phyloP scores from a whole-genome alignment of 1,140 invertebrate species.

The Camponotus vicinus region DNA sequence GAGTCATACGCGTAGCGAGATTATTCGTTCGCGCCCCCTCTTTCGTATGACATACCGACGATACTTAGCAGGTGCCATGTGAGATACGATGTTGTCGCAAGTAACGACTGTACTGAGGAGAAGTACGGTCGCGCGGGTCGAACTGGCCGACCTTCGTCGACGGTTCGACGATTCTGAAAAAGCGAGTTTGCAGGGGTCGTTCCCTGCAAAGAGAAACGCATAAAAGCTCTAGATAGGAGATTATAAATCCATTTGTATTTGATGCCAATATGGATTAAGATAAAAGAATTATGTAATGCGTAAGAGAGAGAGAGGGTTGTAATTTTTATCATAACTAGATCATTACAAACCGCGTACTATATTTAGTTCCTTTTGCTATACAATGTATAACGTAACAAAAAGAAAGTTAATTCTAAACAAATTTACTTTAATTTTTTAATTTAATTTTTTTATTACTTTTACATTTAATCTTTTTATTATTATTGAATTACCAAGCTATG shows the following conservation, averaged over 20 bases:
- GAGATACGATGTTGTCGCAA: conserved; percentile 74
- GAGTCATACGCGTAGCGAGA: conserved; percentile 50
- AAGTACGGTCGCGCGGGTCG: conserved; percentile 21
- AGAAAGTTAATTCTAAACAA: too few species aligned
- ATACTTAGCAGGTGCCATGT: conserved; percentile 74
- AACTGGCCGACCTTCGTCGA: conserved; percentile 16
- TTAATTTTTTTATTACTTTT: too few species aligned
- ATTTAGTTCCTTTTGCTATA: too few species aligned
- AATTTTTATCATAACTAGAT: neutral
- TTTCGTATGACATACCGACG: conserved; percentile 69
- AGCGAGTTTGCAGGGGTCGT: neutral
- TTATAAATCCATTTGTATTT: conserved; percentile 29
- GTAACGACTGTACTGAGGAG: conserved; percentile 56
- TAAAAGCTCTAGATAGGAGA: neutral
- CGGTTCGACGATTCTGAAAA: neutral
- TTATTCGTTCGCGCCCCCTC: conserved; percentile 51
- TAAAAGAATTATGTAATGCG: neutral
- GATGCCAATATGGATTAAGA: too few species aligned
- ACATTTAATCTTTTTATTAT: too few species aligned
- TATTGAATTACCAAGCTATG: too few species aligned
- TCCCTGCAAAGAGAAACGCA: neutral
- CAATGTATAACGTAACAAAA: too few species aligned
- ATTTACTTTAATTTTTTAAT: too few species aligned
- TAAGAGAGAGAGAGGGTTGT: too few species aligned
- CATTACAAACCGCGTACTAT: too few species aligned